Base-by-base conservation (phyloP, 2,113 vertebrate genomes). In the Epinephelus fuscoguttatus region DNA sequence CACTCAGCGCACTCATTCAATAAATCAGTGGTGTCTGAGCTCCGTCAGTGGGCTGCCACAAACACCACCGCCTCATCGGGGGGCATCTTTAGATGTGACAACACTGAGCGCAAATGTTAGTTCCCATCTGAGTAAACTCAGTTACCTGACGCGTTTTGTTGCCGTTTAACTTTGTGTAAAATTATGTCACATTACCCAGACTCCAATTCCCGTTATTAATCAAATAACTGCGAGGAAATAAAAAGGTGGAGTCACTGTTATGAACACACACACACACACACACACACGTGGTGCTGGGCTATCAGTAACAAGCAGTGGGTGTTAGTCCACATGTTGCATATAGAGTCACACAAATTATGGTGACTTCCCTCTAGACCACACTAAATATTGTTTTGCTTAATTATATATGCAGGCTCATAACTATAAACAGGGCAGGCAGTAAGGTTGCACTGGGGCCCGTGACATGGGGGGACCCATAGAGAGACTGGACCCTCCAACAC, bases 41-140 rank as follows among this genome's bases (percentile, higher is more conserved):
- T 86, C 75, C 61, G 89, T 67, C 81, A 52, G 68, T 12, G 33
- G 17, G 57, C 71, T 78, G 78, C 75, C 78, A 49, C 25, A 68
- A 77, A 69, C 89, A 82, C 68, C 81, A 84, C 76, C 86, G 81
- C 87, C 88, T 86, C 73, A 33, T 47, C 75, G 80, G 84, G 90
- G 93, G 89, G 68, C 85, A 85, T 81, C 1, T 93, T 90, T 89
- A 56, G 42, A 49, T 91, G 94, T 91, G 52, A 85, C 93, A 94
- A 78, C 83, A 8, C 25, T 1, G 67, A 6, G 62, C 12, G 17
- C 63, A 4, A 50, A 78, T 11, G 14, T 88, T 88, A 8, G 88
- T 93, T 93, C 90, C 93, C 21, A 10, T 30, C n/a, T 61, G n/a
- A 37, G 4, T 9, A 9, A 12, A 13, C 12, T 1, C 4, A 0